Evolutionary conservation across 2,113 vertebrate genomes (phyloP).

Genomic region (Helogale parvula): DNA sequence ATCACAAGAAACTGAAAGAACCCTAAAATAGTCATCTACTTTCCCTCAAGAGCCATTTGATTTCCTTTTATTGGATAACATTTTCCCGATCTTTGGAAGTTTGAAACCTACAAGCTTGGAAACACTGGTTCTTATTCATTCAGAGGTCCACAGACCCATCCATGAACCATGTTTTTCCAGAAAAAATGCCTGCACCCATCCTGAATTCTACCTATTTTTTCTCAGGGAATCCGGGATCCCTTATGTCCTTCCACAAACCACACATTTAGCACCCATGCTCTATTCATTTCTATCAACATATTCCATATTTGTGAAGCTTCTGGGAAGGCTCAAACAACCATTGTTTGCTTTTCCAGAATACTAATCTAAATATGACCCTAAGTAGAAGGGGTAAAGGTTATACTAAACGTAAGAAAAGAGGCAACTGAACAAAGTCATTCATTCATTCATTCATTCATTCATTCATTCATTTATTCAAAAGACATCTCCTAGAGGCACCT

Average conservation of each 20-base stretch:
- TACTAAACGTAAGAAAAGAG: not conserved
- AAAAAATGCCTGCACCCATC: not conserved
- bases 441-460: not conserved
- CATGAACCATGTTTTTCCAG: not conserved
- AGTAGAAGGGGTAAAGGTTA: not conserved
- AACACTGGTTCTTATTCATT: not conserved
- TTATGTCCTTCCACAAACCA: not conserved
- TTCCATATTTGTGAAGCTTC: conserved; percentile 14
- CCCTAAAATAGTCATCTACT: not conserved
- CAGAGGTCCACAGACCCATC: not conserved
- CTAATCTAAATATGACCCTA: not conserved
- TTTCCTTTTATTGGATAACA: not conserved
- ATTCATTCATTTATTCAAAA: not conserved
- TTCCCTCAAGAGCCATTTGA: not conserved
- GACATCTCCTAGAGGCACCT: too few species aligned
- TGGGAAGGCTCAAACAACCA: not conserved
- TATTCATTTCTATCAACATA: not conserved
- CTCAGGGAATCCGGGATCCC: not conserved
- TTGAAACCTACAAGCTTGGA: not conserved
- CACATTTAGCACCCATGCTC: not conserved
- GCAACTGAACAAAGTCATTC: not conserved
- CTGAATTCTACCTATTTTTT: not conserved
- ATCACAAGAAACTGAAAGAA: conserved; percentile 16
- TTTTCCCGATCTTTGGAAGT: not conserved
- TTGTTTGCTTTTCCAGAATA: not conserved